These are phyloP conservation scores for Ophioninae sp. DNA, from an alignment of 2,888 invertebrate species.

Conservation along the genomic window DNA sequence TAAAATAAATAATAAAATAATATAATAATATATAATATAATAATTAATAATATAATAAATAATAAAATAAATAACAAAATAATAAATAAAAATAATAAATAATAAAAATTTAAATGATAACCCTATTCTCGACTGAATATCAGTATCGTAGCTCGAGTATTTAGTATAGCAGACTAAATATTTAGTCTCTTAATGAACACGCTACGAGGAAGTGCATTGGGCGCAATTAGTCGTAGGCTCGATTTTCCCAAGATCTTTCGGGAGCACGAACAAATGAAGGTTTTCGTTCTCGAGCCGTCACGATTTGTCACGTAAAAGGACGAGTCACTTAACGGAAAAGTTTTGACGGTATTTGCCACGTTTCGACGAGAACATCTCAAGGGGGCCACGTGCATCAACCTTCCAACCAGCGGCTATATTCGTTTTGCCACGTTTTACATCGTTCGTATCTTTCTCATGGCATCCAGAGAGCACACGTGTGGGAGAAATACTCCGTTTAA, in stretches of 20 bases:
- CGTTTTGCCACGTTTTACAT: slow-evolving; percentile 49
- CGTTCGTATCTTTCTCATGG: slow-evolving; percentile 51
- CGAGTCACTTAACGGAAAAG: slow-evolving; percentile 30
- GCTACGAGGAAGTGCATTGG: no score
- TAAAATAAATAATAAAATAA: no score
- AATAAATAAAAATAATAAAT: no score
- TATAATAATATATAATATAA: no score
- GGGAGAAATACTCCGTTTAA: slow-evolving; percentile 63
- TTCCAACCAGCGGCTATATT: slow-evolving; percentile 55
- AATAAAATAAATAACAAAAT: no score
- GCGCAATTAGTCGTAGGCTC: slow-evolving; percentile 39
- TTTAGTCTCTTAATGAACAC: no score
- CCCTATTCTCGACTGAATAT: no score
- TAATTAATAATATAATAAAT: no score
- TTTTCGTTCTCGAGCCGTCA: slow-evolving; percentile 43
- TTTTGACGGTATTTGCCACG: slow-evolving; percentile 45
- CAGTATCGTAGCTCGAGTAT: no score
- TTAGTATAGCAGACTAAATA: no score
- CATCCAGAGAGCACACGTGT: slow-evolving; percentile 56
- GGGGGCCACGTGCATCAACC: slow-evolving; percentile 53
- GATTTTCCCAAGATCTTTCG: slow-evolving; percentile 17
- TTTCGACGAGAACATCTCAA: slow-evolving; percentile 46
- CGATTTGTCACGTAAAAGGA: slow-evolving; percentile 36
- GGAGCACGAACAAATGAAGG: slow-evolving; percentile 13
- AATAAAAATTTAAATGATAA: no score